Conservation (phyloP, 92 coral and sea anemone species). For the Desmophyllum pertusum region DNA sequence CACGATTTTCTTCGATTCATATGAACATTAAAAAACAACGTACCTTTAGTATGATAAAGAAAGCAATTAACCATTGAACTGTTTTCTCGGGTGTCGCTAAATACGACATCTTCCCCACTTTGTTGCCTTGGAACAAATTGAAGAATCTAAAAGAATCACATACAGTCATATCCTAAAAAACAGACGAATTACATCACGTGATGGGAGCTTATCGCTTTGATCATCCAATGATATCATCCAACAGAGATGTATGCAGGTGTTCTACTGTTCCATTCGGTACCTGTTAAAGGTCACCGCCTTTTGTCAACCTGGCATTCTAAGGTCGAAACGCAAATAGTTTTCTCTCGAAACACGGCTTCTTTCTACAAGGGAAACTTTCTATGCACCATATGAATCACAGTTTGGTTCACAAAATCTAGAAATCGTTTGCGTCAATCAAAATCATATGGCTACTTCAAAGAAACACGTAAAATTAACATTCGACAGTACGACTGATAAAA, state of each 20-base stretch:
- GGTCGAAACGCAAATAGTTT: background rate
- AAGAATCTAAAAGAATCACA: background rate
- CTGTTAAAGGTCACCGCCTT: background rate
- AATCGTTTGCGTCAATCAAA: no score
- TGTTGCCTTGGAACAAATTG: background rate
- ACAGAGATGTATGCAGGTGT: no score
- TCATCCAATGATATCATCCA: no score
- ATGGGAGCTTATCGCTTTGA: background rate
- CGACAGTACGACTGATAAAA: no score
- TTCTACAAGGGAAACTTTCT: background rate
- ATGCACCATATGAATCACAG: no score
- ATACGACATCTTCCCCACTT: conserved; percentile 9
- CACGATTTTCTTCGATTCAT: no score
- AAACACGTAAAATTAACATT: no score
- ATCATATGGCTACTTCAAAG: no score
- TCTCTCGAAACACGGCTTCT: background rate
- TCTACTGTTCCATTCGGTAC: background rate
- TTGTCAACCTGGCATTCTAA: background rate
- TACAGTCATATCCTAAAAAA: background rate
- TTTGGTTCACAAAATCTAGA: no score
- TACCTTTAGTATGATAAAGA: background rate
- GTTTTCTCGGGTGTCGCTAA: background rate
- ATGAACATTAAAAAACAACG: background rate
- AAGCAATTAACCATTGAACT: background rate
- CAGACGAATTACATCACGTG: background rate